Conservation (phyloP, 1,140 invertebrate species). For the Epicauta chinensis region DNA sequence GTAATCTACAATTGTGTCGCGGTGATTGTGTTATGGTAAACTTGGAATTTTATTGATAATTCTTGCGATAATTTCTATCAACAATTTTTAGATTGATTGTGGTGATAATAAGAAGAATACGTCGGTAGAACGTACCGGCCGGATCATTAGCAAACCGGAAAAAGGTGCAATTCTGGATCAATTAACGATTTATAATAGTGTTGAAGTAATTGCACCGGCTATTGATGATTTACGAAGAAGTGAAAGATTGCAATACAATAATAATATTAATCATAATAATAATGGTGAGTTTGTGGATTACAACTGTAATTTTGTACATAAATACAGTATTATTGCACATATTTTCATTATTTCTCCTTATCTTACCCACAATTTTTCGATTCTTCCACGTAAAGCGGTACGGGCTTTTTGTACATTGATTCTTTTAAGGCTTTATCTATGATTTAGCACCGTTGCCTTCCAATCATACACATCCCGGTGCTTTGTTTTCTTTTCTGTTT, state of each 20-base stretch:
- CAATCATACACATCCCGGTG: no score
- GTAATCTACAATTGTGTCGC: constrained; percentile 60
- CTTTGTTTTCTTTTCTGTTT: no score
- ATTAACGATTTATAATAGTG: constrained; percentile 69
- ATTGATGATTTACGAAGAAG: constrained; percentile 47
- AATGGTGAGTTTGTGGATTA: constrained; percentile 22
- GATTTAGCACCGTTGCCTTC: no score
- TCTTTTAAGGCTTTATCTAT: no score
- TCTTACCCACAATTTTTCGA: background rate
- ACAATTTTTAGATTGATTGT: constrained; percentile 41
- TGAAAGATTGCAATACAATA: constrained; percentile 10
- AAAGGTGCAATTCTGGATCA: constrained; percentile 57
- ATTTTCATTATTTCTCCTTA: constrained; percentile 2
- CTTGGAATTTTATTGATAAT: background rate
- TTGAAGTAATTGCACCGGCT: constrained; percentile 68
- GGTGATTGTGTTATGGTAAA: constrained; percentile 55
- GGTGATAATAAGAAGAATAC: constrained; percentile 10
- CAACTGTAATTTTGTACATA: background rate
- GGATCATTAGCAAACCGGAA: constrained; percentile 45
- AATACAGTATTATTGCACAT: background rate
- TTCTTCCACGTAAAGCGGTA: no score
- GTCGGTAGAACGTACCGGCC: constrained; percentile 23
- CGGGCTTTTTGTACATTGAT: no score
- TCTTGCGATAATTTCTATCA: constrained; percentile 14
- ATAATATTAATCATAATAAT: no score